Base-by-base conservation (phyloP, 1,140 invertebrate genomes). In the Stratiolaelaps scimitus region DNA sequence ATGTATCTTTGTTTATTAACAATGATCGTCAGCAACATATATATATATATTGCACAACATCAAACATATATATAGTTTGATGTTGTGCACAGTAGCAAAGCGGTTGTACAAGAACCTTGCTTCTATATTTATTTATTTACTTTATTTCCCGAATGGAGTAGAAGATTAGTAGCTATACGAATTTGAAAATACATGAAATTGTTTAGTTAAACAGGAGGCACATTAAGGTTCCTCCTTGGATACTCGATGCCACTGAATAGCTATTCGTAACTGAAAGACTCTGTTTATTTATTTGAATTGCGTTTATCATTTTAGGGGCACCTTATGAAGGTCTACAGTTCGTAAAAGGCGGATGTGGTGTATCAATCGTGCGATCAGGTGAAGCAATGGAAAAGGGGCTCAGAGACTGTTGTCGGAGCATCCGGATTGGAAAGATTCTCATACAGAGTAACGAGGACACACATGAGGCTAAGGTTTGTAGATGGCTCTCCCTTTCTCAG, bases 381-480 rank as follows among this genome's bases (percentile, higher is more conserved):
- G 95, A 98, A 76, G 92, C 93, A 20, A 99, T 98, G 95, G 95
- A 99, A 56, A 76, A 88, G 82, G 93, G 93, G 23, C 77, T 98
- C 19, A 78, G 94, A 60, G 93, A 98, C 75, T 98, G 94, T 76
- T 98, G 94, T 78, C 83, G 94, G 6, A 96, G 92, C 7, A 98
- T 98, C 72, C 80, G 90, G 67, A 97, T 98, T 70, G 95, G 93
- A 28, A 98, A 98, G 80, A 97, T 98, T 72, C 76, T 98, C 64
- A 89, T 98, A n/a, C 91, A 96, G 76, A 93, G 87, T 72, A 91
- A 97, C 80, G 84, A 85, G 43, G 92, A 96, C 70, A 96, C 91
- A 0, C 92, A 97, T 70, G 91, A 95, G 76, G 92, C 94, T 10
- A 85, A 84, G 75, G 53, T 60, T 26, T 5, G 53, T 60, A 28